Base-by-base conservation (phyloP, 2,797 vertebrate species). In the Sphenopsis melanotis region DNA sequence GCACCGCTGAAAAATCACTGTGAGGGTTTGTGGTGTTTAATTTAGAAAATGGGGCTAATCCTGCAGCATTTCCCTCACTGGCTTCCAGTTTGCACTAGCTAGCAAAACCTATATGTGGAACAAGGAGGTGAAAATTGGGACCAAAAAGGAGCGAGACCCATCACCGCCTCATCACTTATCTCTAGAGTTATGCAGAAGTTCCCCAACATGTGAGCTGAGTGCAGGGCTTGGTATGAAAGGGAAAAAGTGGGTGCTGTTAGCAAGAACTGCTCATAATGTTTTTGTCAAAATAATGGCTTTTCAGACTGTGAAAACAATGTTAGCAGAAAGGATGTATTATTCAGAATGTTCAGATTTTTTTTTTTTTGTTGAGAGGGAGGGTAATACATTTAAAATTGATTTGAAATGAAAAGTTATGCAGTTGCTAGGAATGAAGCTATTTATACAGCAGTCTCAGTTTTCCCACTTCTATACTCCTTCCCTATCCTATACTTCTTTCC, bases 321-420 rank as follows among this genome's bases (percentile, higher is more conserved):
- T 96, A 92, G 52, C 65, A 93, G 52, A 93, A 95, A 93, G 85
- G 80, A 79, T 93, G 57, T 81, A 86, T 95, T 95, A 91, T 95
- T 91, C 84, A 94, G 72, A 88, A 60, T 63, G n/a, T 86, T 95
- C 80, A 34, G 65, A 3, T 30, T 71, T 88, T 85, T 75, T 84
- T 39, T 74, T 91, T 85, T 68, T 87, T 87, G 12, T 83, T 92
- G 65, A 86, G 86, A 92, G 69, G 57, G 37, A 94, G 74, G 86
- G 66, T 92, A 96, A 93, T 93, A 79, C 23, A 86, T 93, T 97
- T 95, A 81, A 92, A 95, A 93, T 92, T 83, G 59, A 91, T 96
- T 94, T 94, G 74, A 95, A 94, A 90, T 93, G 76, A 93, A 93
- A 94, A 96, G 87, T 94, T 91, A 94, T n/a, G 85, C 77, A 94